Evolutionary conservation across 2,113 vertebrate genomes (phyloP).

Genomic region (Oriolus oriolus): DNA sequence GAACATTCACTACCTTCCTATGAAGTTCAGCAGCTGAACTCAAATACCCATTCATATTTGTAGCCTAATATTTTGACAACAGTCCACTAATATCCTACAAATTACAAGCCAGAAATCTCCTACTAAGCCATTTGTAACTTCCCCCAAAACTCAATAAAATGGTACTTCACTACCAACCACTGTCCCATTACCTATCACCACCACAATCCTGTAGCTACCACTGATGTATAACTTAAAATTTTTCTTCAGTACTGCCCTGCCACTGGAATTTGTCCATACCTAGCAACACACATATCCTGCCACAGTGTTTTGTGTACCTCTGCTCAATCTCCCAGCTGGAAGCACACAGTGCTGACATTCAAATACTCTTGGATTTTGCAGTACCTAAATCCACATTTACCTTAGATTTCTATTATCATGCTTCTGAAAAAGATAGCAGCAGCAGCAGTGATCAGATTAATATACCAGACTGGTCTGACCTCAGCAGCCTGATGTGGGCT

Average conservation of each 20-base stretch:
- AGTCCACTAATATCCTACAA: not conserved
- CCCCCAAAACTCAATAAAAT: not conserved
- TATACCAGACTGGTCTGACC: fast-evolving
- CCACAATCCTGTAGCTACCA: not conserved
- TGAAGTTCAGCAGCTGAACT: not conserved
- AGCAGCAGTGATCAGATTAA: not conserved
- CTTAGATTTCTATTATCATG: not conserved
- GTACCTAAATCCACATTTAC: not conserved
- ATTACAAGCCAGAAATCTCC: not conserved
- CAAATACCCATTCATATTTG: not conserved
- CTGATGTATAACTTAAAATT: not conserved
- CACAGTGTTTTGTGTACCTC: not conserved
- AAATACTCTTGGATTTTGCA: not conserved
- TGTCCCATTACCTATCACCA: not conserved
- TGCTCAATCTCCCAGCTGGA: not conserved
- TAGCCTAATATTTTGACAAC: not conserved
- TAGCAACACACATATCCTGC: not conserved
- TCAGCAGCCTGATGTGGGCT: not conserved
- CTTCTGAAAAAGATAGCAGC: not conserved
- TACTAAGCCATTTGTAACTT: not conserved
- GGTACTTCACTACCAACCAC: not conserved
- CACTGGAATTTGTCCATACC: not conserved
- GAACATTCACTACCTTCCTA: not conserved
- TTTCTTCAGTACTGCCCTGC: not conserved
- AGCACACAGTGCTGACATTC: not conserved